phyloP scores from a whole-genome alignment of 2,113 vertebrate genomes.

The Tetraodon nigroviridis region DNA sequence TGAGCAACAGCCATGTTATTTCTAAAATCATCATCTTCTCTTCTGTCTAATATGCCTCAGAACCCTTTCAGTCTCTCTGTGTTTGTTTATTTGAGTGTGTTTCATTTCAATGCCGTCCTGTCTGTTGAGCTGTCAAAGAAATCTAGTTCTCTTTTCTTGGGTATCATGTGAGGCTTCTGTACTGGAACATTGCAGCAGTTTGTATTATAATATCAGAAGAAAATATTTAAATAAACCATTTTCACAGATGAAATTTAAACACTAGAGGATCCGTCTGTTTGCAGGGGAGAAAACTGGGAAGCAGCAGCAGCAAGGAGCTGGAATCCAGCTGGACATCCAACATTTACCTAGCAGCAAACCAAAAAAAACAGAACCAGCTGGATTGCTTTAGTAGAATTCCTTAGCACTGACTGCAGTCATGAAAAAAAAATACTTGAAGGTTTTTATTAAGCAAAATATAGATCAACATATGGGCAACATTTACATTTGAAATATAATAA shows the following conservation, averaged over 20 bases:
- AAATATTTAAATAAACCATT: constrained; percentile 70
- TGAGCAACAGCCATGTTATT: constrained; percentile 27
- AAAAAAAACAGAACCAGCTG: too few relatives aligned
- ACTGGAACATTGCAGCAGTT: constrained; percentile 66
- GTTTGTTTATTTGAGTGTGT: constrained; percentile 59
- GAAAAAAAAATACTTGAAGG: too few relatives aligned
- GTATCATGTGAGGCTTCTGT: constrained; percentile 67
- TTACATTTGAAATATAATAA: too few relatives aligned
- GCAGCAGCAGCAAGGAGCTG: constrained; percentile 4
- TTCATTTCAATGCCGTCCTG: constrained; percentile 58
- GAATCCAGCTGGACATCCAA: background rate
- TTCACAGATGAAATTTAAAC: constrained; percentile 67
- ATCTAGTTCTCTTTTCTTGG: constrained; percentile 55
- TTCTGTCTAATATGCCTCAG: constrained; percentile 37
- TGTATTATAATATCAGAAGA: constrained; percentile 66
- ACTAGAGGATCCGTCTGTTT: constrained; percentile 50
- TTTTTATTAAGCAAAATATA: too few relatives aligned
- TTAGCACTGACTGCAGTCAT: too few relatives aligned
- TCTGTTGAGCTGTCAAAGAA: constrained; percentile 60
- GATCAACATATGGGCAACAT: too few relatives aligned
- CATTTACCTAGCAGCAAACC: too few relatives aligned
- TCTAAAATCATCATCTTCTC: constrained; percentile 33
- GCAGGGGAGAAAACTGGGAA: constrained; percentile 12
- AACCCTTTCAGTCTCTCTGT: constrained; percentile 49
- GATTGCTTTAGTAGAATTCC: too few relatives aligned